These are phyloP conservation scores for Rhagologus leucostigma DNA, from an alignment of 2,113 vertebrate genomes.

Conservation along the genomic window DNA sequence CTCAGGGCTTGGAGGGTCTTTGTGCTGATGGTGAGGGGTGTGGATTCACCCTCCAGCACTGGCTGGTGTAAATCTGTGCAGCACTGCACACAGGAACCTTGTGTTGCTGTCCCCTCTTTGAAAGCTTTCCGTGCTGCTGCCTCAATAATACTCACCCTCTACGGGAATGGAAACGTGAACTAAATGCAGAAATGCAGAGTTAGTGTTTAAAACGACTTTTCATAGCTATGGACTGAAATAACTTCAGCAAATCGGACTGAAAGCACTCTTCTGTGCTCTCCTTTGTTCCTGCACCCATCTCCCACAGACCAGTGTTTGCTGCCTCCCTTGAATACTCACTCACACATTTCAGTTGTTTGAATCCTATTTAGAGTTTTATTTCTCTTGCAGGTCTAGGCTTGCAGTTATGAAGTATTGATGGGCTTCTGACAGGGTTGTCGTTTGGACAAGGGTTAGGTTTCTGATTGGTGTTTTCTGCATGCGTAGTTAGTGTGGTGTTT, in stretches of 20 bases:
- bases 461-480: constrained; percentile 31
- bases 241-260: not conserved
- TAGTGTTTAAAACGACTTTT: not conserved
- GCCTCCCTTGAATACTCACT: not conserved
- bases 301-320: not conserved
- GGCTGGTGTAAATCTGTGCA: not conserved
- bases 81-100: not conserved
- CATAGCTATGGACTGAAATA: not conserved
- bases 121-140: not conserved
- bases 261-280: not conserved
- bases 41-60: not conserved
- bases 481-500: constrained; percentile 11
- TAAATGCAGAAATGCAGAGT: not conserved
- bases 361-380: constrained; percentile 46
- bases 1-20: not conserved
- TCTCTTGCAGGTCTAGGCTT: constrained; percentile 64
- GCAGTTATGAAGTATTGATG: constrained; percentile 60
- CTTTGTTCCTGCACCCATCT: not conserved
- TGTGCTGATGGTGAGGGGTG: not conserved
- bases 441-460: constrained; percentile 59
- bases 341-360: not conserved
- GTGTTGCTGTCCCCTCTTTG: not conserved
- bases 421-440: constrained; percentile 47
- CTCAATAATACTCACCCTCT: fast-evolving
- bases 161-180: not conserved